Percentiles rank a stretch among this genome's conserved stretches.
Conservation (phyloP, 30 jellyfish, hydroid and myxozoan genomes). For the Chrysaora quinquecirrha region DNA sequence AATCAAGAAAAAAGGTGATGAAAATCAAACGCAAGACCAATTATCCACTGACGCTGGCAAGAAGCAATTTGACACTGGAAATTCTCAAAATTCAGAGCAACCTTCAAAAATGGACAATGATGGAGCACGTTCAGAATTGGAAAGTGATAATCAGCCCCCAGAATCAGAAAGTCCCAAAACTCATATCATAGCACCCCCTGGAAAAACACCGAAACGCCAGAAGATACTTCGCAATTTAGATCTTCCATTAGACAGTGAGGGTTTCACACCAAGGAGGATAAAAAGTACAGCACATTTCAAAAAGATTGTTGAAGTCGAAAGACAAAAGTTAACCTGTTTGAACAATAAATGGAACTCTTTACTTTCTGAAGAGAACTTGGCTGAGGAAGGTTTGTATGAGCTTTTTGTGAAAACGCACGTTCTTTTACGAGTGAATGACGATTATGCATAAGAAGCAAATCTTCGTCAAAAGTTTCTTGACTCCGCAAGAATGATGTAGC, state of each 20-base stretch:
- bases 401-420: too few species aligned
- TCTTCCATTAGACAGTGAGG: neutral
- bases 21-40: neutral
- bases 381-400: conserved; percentile 82
- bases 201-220: conserved; percentile 33
- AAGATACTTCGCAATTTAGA: conserved; percentile 3
- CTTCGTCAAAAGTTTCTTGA: too few species aligned
- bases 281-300: conserved; percentile 57
- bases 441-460: too few species aligned
- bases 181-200: conserved; percentile 18
- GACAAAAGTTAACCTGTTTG: conserved; percentile 25
- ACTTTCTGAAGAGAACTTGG: conserved; percentile 34
- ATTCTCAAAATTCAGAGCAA: neutral
- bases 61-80: neutral
- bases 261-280: conserved; percentile 56
- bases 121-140: neutral
- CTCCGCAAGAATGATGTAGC: too few species aligned
- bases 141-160: neutral
- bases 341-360: conserved; percentile 49
- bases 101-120: neutral
- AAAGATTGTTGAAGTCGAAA: conserved; percentile 53
- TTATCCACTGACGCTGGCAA: neutral
- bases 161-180: neutral
- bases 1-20: neutral
- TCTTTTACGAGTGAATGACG: too few species aligned